A percentile compares a stretch with the other conserved stretches of the same genome.
These are phyloP conservation scores for Drosophila novamexicana DNA, from an alignment of 1,140 invertebrate species.

Conservation along the genomic window DNA sequence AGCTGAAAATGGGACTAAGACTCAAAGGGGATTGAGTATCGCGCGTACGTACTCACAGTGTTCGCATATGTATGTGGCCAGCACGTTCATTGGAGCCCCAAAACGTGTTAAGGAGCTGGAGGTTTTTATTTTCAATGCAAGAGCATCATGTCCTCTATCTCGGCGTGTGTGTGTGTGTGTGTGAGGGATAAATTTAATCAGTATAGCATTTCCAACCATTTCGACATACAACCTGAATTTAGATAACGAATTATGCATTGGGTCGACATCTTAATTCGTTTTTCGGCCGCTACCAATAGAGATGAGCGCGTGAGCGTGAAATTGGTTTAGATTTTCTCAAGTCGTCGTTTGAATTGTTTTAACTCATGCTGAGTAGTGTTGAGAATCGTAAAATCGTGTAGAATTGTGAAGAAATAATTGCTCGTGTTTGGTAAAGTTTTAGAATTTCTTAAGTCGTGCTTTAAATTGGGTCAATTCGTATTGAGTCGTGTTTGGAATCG, in stretches of 20 bases:
- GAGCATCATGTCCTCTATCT: conserved; percentile 18
- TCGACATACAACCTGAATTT: conserved; percentile 77
- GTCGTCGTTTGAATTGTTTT: no score
- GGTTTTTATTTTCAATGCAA: conserved; percentile 72
- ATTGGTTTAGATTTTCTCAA: no score
- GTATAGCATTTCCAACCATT: conserved; percentile 63
- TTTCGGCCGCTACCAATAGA: background rate
- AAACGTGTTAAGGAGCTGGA: conserved; percentile 73
- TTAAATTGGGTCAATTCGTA: background rate
- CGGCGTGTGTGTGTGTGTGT: background rate
- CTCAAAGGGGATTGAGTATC: conserved; percentile 20
- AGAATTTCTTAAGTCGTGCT: background rate
- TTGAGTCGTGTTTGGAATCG: background rate
- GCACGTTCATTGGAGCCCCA: conserved; percentile 73
- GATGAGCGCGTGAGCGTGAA: conserved; percentile 6
- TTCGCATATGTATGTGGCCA: conserved; percentile 49
- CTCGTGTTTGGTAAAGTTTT: background rate
- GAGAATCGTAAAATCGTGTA: no score
- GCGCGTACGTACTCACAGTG: conserved; percentile 40
- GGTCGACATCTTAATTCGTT: conserved; percentile 12
- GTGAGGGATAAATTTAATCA: conserved; percentile 69
- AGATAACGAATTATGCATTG: conserved; percentile 80
- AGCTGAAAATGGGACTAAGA: conserved; percentile 25
- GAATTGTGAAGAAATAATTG: no score
- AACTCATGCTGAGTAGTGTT: no score